Conservation (phyloP, 2,797 vertebrate genomes). For the Anas acuta region DNA sequence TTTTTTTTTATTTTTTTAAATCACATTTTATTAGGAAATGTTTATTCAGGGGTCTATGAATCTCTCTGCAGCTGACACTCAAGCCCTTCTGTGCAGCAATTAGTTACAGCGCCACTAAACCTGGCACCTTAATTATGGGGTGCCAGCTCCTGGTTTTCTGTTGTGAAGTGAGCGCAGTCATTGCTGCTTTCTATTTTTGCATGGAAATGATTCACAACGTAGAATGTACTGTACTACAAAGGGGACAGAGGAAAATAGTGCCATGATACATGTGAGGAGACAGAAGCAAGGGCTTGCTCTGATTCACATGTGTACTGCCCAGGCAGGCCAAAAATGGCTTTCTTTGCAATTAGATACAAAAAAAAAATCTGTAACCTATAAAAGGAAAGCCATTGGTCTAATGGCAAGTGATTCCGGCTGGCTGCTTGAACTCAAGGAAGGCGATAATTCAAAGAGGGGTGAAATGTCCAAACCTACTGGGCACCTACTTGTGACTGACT, state of each 20-base stretch:
- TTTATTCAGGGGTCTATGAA: background rate
- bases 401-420: background rate
- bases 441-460: background rate
- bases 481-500: background rate
- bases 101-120: background rate
- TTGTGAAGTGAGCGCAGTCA: slow-evolving; percentile 34
- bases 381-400: slow-evolving; percentile 26
- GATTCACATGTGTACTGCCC: slow-evolving; percentile 60
- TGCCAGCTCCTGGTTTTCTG: slow-evolving; percentile 29
- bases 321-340: slow-evolving; percentile 57
- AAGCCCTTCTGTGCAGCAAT: background rate
- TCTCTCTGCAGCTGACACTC: slow-evolving; percentile 4
- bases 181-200: slow-evolving; percentile 56
- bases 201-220: slow-evolving; percentile 65
- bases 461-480: background rate
- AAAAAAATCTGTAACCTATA: slow-evolving; percentile 24
- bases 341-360: slow-evolving; percentile 53
- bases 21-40: background rate
- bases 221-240: slow-evolving; percentile 69
- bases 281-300: slow-evolving; percentile 60
- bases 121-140: slow-evolving; percentile 23
- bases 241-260: slow-evolving; percentile 61
- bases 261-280: slow-evolving; percentile 55
- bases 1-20: background rate
- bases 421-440: background rate